Evolutionary conservation across 37 sponge, comb jelly and placozoan species (phyloP).

Genomic region (Hexactinellida sp.): DNA sequence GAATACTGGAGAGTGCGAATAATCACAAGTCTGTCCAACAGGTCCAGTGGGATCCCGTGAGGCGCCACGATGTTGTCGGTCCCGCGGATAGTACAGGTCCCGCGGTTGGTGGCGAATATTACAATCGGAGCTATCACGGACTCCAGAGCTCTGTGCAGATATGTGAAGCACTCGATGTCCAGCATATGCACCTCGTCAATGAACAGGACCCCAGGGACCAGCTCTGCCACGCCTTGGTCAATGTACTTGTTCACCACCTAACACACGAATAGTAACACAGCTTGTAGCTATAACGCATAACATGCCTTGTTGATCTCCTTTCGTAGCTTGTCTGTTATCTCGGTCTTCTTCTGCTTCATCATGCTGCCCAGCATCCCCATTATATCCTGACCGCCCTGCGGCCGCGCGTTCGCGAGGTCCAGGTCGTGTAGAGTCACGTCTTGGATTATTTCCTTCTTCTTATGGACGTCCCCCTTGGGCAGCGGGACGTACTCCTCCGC

Average conservation of each 20-base stretch:
- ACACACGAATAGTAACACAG: too few species aligned
- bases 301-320: slow-evolving; percentile 86
- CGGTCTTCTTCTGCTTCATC: slow-evolving; percentile 95
- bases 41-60: slow-evolving; percentile 91
- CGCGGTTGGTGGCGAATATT: slow-evolving; percentile 96
- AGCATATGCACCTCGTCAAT: slow-evolving; percentile 99
- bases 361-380: slow-evolving; percentile 96
- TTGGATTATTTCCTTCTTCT: slow-evolving; percentile 97
- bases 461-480: slow-evolving; percentile 98
- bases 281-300: too few species aligned
- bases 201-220: slow-evolving; percentile 94
- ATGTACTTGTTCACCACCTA: slow-evolving; percentile 94
- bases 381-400: slow-evolving; percentile 96
- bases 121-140: slow-evolving; percentile 88
- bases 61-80: slow-evolving; percentile 71
- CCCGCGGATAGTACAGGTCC: slow-evolving; percentile 78
- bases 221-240: slow-evolving; percentile 96
- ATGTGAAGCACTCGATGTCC: slow-evolving; percentile 98
- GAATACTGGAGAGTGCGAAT: slow-evolving; percentile 87
- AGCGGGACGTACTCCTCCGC: slow-evolving; percentile 99
- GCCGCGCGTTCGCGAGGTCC: slow-evolving; percentile 89
- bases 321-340: slow-evolving; percentile 96
- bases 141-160: slow-evolving; percentile 92
- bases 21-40: slow-evolving; percentile 87
- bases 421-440: slow-evolving; percentile 97